A percentile compares a stretch with the other conserved stretches of the same genome.
Conservation (phyloP, 2,888 invertebrate species). For the Eupsilia transversa region DNA sequence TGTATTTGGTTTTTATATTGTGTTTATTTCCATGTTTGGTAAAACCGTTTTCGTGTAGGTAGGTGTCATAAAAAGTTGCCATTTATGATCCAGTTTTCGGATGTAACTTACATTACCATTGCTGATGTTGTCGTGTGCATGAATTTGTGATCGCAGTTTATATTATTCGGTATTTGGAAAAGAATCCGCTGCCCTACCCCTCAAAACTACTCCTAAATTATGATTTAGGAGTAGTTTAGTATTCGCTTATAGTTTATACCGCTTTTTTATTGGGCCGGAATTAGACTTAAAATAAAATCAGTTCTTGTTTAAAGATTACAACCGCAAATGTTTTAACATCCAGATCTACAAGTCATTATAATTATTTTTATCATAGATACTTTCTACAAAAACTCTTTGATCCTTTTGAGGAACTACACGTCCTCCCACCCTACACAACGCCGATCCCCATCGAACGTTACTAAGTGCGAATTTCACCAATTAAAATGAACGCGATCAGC, state of each 20-base stretch:
- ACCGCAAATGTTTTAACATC: background rate
- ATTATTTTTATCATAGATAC: background rate
- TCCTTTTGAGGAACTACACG: background rate
- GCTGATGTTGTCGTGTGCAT: background rate
- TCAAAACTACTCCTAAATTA: background rate
- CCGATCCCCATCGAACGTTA: constrained; percentile 20
- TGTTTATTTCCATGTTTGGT: constrained; percentile 13
- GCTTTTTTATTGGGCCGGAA: no score
- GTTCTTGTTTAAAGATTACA: no score
- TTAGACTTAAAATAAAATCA: background rate
- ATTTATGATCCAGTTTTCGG: background rate
- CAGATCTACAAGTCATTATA: background rate
- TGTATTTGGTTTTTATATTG: constrained; percentile 19
- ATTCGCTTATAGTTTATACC: background rate
- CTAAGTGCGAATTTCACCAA: no score
- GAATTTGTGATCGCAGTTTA: background rate
- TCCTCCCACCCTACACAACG: background rate
- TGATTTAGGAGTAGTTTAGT: no score
- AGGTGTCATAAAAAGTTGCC: background rate
- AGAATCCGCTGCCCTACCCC: fast-evolving
- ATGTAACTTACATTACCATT: background rate
- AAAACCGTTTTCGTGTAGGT: constrained; percentile 28
- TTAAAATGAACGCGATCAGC: no score
- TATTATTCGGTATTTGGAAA: background rate
- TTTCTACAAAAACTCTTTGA: background rate